These are phyloP conservation scores for Calliphora vomitoria DNA, from an alignment of 2,888 invertebrate species.

Conservation along the genomic window DNA sequence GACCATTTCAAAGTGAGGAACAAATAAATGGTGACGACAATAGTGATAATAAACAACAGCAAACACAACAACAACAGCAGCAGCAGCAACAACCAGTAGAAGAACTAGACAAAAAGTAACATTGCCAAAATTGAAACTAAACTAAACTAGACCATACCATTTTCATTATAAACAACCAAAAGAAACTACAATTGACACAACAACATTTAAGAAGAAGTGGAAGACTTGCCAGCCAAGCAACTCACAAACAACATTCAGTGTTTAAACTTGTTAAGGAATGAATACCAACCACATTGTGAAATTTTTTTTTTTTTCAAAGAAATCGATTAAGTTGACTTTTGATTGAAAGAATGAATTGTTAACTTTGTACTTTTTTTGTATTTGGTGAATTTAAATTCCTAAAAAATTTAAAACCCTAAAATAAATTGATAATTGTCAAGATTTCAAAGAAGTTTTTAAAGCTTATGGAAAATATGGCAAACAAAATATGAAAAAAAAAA, in stretches of 20 bases:
- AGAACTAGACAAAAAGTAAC: slow-evolving; percentile 45
- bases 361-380: neutral
- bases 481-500: neutral
- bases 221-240: neutral
- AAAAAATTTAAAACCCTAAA: slow-evolving; percentile 4
- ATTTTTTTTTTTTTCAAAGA: neutral
- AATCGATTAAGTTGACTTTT: neutral
- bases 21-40: slow-evolving; percentile 40
- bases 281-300: neutral
- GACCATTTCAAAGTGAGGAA: slow-evolving; percentile 74
- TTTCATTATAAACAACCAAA: neutral
- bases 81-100: slow-evolving; percentile 33
- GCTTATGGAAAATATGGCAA: neutral
- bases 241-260: neutral
- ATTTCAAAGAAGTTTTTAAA: neutral
- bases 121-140: slow-evolving; percentile 51
- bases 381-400: neutral
- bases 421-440: neutral
- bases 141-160: neutral
- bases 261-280: neutral
- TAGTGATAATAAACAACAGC: slow-evolving; percentile 36
- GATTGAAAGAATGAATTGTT: neutral
- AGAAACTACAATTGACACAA: neutral
- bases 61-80: neutral
- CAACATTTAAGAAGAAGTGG: slow-evolving; percentile 34